Evolutionary conservation across 1,140 invertebrate genomes (phyloP).

Genomic region (Nebria ingens): DNA sequence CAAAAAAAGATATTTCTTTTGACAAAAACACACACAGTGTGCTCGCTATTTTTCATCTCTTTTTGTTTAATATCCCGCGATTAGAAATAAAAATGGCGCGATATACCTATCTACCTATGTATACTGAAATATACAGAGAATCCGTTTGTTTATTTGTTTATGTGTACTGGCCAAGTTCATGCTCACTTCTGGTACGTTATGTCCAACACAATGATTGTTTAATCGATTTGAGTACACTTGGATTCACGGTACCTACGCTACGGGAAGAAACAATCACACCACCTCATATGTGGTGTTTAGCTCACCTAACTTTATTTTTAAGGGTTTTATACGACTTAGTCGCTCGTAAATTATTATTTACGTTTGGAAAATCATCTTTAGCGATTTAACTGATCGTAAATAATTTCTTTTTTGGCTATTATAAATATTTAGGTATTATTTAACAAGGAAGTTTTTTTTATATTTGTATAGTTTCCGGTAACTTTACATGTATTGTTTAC

Average conservation of each 20-base stretch:
- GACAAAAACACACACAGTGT: not conserved
- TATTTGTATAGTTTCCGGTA: too few relatives aligned
- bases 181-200: conserved; percentile 21
- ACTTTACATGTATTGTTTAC: too few relatives aligned
- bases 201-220: conserved; percentile 24
- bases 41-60: not conserved
- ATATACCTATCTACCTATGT: not conserved
- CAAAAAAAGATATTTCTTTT: not conserved
- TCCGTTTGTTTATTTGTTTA: not conserved
- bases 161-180: conserved; percentile 22
- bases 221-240: conserved; percentile 22
- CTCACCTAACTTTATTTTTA: too few relatives aligned
- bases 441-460: too few relatives aligned
- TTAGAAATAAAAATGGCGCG: not conserved
- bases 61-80: not conserved
- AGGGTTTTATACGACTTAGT: too few relatives aligned
- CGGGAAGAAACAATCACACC: not conserved
- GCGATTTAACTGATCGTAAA: too few relatives aligned
- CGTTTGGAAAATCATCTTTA: too few relatives aligned
- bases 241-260: not conserved
- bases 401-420: too few relatives aligned
- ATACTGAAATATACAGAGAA: not conserved
- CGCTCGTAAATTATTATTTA: too few relatives aligned
- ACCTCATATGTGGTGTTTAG: too few relatives aligned
- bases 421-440: too few relatives aligned